Evolutionary conservation across 2,797 vertebrate species (phyloP).

Genomic region (Champsocephalus esox): DNA sequence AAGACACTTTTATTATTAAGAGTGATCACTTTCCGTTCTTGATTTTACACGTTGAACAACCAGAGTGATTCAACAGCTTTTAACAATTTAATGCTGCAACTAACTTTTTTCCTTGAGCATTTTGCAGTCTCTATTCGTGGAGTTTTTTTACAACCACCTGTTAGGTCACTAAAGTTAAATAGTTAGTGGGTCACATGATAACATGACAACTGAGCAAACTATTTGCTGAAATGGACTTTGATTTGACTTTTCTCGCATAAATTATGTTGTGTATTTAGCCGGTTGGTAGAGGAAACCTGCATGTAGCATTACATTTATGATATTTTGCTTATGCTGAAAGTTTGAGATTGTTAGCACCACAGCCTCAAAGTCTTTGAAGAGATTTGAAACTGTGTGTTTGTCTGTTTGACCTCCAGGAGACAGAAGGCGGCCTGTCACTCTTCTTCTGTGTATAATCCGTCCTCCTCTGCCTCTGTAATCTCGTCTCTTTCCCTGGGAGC

Average conservation of each 20-base stretch:
- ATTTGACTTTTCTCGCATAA: neutral
- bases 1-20: neutral
- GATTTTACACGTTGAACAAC: neutral
- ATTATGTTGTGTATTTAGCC: neutral
- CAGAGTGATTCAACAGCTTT: neutral
- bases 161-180: neutral
- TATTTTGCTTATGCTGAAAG: neutral
- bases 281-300: neutral
- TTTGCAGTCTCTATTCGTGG: neutral
- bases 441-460: constrained; percentile 25
- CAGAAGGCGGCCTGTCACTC: constrained; percentile 6
- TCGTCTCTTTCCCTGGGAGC: constrained; percentile 28
- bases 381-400: neutral
- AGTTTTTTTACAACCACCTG: neutral
- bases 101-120: neutral
- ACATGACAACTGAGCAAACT: neutral
- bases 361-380: neutral
- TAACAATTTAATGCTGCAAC: neutral
- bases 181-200: neutral
- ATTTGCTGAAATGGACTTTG: neutral
- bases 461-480: constrained; percentile 18
- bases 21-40: too few species aligned
- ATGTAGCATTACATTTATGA: neutral
- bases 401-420: constrained; percentile 4
- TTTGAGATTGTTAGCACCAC: neutral